phyloP scores from a whole-genome alignment of 2,797 vertebrate species.

The Gorsachius magnificus region DNA sequence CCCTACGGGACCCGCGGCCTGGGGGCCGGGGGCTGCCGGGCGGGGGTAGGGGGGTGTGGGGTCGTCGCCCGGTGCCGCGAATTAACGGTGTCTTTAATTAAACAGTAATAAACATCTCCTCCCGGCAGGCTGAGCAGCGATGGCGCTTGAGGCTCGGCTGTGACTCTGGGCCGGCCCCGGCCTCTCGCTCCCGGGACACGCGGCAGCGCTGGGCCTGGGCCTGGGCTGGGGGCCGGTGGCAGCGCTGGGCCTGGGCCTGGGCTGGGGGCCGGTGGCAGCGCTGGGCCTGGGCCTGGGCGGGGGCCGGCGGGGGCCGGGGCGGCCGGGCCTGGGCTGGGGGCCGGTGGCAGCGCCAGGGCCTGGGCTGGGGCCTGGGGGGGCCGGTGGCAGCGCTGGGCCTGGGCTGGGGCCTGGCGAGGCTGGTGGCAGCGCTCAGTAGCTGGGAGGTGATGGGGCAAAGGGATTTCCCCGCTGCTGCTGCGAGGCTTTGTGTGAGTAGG shows the following conservation, averaged over 20 bases:
- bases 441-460: fast-evolving
- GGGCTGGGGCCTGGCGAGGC: background rate
- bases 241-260: too few relatives aligned
- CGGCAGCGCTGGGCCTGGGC: too few relatives aligned
- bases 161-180: background rate
- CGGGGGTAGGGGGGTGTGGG: too few relatives aligned
- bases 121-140: background rate
- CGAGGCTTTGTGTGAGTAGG: background rate
- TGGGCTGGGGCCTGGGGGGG: too few relatives aligned
- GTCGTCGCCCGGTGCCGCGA: background rate
- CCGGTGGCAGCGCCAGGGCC: too few relatives aligned
- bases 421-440: fast-evolving
- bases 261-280: too few relatives aligned
- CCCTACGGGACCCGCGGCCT: background rate
- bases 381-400: background rate
- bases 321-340: too few relatives aligned
- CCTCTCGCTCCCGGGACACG: background rate
- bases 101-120: background rate
- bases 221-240: too few relatives aligned
- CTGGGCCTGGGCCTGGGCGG: too few relatives aligned
- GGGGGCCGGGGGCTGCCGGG: background rate
- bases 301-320: too few relatives aligned
- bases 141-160: background rate
- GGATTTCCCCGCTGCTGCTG: background rate
- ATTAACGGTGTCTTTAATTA: background rate